phyloP scores from a whole-genome alignment of 2,797 vertebrate species.

The Agapornis canus region DNA sequence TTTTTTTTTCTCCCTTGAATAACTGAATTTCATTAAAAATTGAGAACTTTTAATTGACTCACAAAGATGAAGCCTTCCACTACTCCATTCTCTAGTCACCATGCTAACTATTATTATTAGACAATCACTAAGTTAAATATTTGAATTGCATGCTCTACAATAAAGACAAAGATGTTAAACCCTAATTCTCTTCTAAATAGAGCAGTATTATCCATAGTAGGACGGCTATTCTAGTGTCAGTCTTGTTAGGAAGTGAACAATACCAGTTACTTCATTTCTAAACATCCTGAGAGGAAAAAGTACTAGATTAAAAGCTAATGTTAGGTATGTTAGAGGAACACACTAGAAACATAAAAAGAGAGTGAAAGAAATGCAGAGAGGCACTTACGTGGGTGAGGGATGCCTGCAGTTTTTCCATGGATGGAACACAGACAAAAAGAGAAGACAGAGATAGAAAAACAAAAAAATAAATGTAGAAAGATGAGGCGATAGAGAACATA shows the following conservation, averaged over 20 bases:
- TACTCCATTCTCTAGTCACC: neutral
- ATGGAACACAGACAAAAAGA: constrained; percentile 85
- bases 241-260: constrained; percentile 67
- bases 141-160: constrained; percentile 69
- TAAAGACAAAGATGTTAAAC: constrained; percentile 32
- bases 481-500: constrained; percentile 41
- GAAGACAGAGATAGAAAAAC: constrained; percentile 78
- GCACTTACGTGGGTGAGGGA: constrained; percentile 90
- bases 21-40: neutral
- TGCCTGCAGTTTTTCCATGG: constrained; percentile 87
- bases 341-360: constrained; percentile 36
- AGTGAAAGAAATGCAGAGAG: constrained; percentile 72
- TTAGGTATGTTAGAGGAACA: constrained; percentile 63
- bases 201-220: neutral
- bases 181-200: constrained; percentile 36
- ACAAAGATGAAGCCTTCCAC: constrained; percentile 6
- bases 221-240: constrained; percentile 66
- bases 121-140: neutral
- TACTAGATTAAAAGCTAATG: constrained; percentile 64
- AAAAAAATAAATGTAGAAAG: constrained; percentile 78
- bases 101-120: neutral
- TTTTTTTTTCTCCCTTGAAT: neutral
- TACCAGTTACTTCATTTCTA: constrained; percentile 47
- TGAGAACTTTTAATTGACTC: neutral
- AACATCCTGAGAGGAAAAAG: constrained; percentile 24